Conservation (phyloP, 2,797 vertebrate genomes). For the Antrozous pallidus region DNA sequence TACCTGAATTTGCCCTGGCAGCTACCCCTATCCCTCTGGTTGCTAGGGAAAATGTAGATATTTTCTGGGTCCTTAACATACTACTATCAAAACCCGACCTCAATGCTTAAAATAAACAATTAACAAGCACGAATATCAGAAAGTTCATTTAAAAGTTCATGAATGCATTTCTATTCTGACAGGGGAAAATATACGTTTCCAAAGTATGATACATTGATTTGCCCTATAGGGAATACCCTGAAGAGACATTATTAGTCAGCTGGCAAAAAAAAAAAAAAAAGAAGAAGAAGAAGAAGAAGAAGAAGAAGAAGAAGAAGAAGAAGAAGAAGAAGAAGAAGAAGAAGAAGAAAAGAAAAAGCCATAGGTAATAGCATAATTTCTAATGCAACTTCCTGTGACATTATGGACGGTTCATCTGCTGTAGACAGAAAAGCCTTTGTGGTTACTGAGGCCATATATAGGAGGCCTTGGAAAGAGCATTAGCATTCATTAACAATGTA, state of each 20-base stretch:
- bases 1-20: background rate
- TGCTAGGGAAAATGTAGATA: background rate
- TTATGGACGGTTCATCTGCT: slow-evolving; percentile 40
- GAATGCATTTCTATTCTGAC: slow-evolving; percentile 5
- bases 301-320: too few relatives aligned
- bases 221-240: background rate
- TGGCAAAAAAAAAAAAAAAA: background rate
- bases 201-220: background rate
- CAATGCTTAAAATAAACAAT: background rate
- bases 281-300: too few relatives aligned
- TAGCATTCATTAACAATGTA: slow-evolving; percentile 54
- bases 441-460: slow-evolving; percentile 36
- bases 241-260: slow-evolving; percentile 13
- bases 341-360: background rate
- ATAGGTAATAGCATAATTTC: slow-evolving; percentile 43
- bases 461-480: slow-evolving; percentile 56
- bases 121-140: background rate
- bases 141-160: slow-evolving; percentile 22
- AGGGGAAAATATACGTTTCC: background rate
- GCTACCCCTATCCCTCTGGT: too few relatives aligned
- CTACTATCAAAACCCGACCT: background rate
- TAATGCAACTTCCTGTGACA: slow-evolving; percentile 58
- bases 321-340: too few relatives aligned
- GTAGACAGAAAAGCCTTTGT: slow-evolving; percentile 53
- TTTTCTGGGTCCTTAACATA: background rate